phyloP scores from a whole-genome alignment of 2,888 invertebrate genomes.

The Scrobipalpa costella region DNA sequence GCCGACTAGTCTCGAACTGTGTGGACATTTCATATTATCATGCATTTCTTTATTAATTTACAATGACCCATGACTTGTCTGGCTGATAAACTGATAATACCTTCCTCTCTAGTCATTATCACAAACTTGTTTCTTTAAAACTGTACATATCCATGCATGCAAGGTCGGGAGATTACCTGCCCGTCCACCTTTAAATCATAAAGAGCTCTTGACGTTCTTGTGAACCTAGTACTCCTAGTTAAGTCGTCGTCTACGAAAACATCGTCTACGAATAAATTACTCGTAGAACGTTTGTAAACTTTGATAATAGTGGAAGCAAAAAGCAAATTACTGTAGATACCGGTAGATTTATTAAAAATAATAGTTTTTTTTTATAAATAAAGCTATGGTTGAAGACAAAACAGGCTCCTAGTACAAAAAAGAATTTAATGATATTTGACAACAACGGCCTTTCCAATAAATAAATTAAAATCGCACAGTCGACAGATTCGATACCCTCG shows the following conservation, averaged over 20 bases:
- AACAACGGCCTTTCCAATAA: neutral
- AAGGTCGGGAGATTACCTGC: conserved; percentile 6
- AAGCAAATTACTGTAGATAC: neutral
- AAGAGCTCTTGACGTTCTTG: conserved; percentile 12
- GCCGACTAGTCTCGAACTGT: too few species aligned
- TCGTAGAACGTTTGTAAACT: neutral
- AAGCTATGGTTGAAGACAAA: too few species aligned
- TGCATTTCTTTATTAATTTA: neutral
- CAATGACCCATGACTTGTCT: neutral
- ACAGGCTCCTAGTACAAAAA: too few species aligned
- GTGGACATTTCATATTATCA: neutral
- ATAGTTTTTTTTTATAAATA: too few species aligned
- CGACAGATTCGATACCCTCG: neutral
- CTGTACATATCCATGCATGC: conserved; percentile 3
- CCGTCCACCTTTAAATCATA: conserved; percentile 10
- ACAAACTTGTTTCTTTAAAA: neutral
- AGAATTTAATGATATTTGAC: neutral
- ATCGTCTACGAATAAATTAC: conserved; percentile 6
- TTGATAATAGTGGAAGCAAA: neutral
- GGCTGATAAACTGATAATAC: neutral
- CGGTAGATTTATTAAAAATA: too few species aligned
- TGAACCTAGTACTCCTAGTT: conserved; percentile 24
- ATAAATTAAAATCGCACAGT: neutral
- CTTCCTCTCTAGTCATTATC: neutral
- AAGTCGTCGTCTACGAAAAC: conserved; percentile 6